These are phyloP conservation scores for Sinelater perroti DNA, from an alignment of 2,888 invertebrate species.

Conservation along the genomic window DNA sequence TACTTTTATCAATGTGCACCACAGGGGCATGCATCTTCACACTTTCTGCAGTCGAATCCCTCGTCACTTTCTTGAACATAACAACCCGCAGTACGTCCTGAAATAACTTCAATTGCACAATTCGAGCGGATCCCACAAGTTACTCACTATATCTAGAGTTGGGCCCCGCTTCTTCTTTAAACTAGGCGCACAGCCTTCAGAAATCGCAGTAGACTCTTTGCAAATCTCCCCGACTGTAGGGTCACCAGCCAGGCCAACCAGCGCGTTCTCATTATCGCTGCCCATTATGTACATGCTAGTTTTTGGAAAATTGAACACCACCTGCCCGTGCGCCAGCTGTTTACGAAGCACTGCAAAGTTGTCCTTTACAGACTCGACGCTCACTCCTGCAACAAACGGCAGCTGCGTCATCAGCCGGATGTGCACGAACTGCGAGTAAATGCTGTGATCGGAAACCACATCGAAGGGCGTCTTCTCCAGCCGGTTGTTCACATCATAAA, in stretches of 20 bases:
- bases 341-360: constrained; percentile 72
- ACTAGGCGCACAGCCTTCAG: constrained; percentile 46
- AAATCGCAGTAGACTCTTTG: constrained; percentile 47
- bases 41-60: constrained; percentile 61
- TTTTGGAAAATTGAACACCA: constrained; percentile 74
- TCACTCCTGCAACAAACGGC: constrained; percentile 71
- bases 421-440: constrained; percentile 76
- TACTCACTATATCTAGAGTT: constrained; percentile 41
- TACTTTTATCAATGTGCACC: constrained; percentile 74
- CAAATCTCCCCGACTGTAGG: constrained; percentile 64
- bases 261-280: constrained; percentile 64
- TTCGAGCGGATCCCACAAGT: background rate
- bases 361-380: constrained; percentile 67
- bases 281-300: constrained; percentile 74
- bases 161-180: constrained; percentile 50
- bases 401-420: constrained; percentile 73
- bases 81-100: constrained; percentile 70
- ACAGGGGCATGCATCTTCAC: constrained; percentile 62
- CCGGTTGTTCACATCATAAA: constrained; percentile 76
- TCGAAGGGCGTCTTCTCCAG: constrained; percentile 73
- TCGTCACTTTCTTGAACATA: constrained; percentile 70
- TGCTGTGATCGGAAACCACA: constrained; percentile 68
- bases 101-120: constrained; percentile 37
- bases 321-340: constrained; percentile 76
- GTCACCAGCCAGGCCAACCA: constrained; percentile 65